Evolutionary conservation across 2,888 invertebrate species (phyloP), one percentile per base, ranked within the genome.

Genomic region (Tachina grossa): DNA sequence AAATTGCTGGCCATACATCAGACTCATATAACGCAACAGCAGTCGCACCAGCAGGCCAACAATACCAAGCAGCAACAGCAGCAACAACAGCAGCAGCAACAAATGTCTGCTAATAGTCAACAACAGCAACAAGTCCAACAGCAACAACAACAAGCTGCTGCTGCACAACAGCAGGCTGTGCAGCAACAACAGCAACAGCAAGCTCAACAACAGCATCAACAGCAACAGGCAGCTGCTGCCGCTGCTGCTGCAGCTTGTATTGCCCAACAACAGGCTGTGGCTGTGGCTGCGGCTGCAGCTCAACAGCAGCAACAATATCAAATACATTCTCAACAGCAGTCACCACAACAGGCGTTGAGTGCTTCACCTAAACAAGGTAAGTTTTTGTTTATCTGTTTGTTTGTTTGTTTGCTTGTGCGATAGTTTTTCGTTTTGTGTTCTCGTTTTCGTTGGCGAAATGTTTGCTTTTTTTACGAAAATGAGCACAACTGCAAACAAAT

Each of bases 1-100:
- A 93, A 93, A 89, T 88, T 93, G 88, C 88, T 93, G 89, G 92
- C 93, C 87, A 93, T 93, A 88, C 93, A 93, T 89, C 93, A 92
- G 89, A 92, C 93, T 88, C 93, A 93, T 84, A 87, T 92, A 87
- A 78, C 88, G 87, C 91, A 91, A 80, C 90, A 90, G 66, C 88
- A 88, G 51, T 87, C 88, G 86, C 91, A 90, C 82, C 92, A 91
- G 80, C 89, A 91, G 84, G 89, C 89, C 66, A 91, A 90, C 87
- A 89, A 88, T 57, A 88, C 88, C n/a, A 90, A 89, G 82, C 89
- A 90, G 65, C 88, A 88, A 69, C 88, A 88, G 72, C 89, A 88
- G 55, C 90, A 90, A 63, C 87, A 89, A 85, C 90, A 89, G 51
- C 88, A 88, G 55, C 87, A 86, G 68, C 87, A 87, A 74, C 90